phyloP scores from a whole-genome alignment of 1,140 invertebrate genomes.

The Carposina sasakii region DNA sequence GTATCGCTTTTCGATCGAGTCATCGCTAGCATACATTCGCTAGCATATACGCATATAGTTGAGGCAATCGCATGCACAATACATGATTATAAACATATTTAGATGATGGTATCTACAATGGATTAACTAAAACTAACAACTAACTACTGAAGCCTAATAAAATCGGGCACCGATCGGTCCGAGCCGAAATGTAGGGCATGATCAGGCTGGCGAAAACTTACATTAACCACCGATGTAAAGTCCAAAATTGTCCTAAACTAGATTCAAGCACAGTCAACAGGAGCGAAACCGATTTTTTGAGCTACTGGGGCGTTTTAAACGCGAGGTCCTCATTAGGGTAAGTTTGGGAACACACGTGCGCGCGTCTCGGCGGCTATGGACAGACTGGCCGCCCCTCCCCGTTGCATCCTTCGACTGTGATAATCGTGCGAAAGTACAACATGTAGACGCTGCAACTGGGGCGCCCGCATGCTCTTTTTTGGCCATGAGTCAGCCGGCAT shows the following conservation, averaged over 20 bases:
- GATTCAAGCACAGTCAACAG: conserved; percentile 50
- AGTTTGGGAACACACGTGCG: conserved; percentile 37
- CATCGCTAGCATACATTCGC: conserved; percentile 8
- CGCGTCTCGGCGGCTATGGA: conserved; percentile 32
- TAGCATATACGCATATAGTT: conserved; percentile 24
- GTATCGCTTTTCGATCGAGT: too few species aligned
- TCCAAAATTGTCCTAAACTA: conserved; percentile 50
- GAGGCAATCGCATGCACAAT: conserved; percentile 32
- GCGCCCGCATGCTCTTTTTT: conserved; percentile 64
- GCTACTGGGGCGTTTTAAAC: conserved; percentile 31
- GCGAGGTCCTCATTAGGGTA: conserved; percentile 57
- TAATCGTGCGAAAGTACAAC: conserved; percentile 68
- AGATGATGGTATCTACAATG: too few species aligned
- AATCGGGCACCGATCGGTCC: too few species aligned
- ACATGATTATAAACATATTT: too few species aligned
- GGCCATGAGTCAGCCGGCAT: conserved; percentile 60
- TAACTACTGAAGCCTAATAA: too few species aligned
- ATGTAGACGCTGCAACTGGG: conserved; percentile 60
- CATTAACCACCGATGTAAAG: conserved; percentile 58
- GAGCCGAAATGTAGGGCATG: conserved; percentile 65
- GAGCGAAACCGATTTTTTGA: conserved; percentile 29
- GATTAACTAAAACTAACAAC: too few species aligned
- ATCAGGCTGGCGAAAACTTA: conserved; percentile 55
- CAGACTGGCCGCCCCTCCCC: conserved; percentile 43
- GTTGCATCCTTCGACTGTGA: conserved; percentile 67